Percentiles rank a stretch among this genome's conserved stretches.
Conservation (phyloP, 2,797 vertebrate species). For the Pangasius macronema region DNA sequence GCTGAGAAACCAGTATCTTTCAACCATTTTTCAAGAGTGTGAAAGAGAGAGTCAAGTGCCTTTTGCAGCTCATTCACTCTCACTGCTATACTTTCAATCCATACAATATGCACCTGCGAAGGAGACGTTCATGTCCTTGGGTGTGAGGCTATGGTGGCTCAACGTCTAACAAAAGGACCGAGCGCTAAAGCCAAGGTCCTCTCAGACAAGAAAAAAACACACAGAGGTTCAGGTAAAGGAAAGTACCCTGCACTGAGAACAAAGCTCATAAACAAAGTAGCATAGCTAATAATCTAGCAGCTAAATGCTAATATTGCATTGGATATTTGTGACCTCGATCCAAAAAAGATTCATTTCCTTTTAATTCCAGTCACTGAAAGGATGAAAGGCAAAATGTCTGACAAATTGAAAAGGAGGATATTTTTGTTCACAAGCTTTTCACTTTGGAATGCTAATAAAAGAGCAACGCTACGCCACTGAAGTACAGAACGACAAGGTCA, state of each 20-base stretch:
- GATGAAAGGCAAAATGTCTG: neutral
- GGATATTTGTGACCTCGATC: constrained; percentile 31
- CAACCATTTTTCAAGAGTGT: constrained; percentile 51
- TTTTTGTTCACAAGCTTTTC: constrained; percentile 17
- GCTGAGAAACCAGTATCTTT: neutral
- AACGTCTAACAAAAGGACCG: neutral
- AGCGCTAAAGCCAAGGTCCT: neutral
- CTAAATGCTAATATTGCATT: constrained; percentile 44
- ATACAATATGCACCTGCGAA: neutral
- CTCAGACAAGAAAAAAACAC: neutral
- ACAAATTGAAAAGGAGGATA: neutral
- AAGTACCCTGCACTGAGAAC: neutral
- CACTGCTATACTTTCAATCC: constrained; percentile 26
- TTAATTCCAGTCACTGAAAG: constrained; percentile 3
- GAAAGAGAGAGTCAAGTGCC: constrained; percentile 1
- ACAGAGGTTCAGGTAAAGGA: neutral
- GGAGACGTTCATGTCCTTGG: neutral
- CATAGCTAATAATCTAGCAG: constrained; percentile 20
- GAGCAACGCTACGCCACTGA: constrained; percentile 9
- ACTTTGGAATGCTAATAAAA: constrained; percentile 40
- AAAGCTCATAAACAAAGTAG: neutral
- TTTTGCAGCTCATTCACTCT: constrained; percentile 32
- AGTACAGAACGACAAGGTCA: constrained; percentile 18
- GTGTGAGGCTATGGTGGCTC: neutral
- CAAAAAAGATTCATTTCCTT: constrained; percentile 37